A percentile compares a stretch with the other conserved stretches of the same genome.
These are phyloP conservation scores for Pammene aurita DNA, from an alignment of 2,888 invertebrate species.

Conservation along the genomic window DNA sequence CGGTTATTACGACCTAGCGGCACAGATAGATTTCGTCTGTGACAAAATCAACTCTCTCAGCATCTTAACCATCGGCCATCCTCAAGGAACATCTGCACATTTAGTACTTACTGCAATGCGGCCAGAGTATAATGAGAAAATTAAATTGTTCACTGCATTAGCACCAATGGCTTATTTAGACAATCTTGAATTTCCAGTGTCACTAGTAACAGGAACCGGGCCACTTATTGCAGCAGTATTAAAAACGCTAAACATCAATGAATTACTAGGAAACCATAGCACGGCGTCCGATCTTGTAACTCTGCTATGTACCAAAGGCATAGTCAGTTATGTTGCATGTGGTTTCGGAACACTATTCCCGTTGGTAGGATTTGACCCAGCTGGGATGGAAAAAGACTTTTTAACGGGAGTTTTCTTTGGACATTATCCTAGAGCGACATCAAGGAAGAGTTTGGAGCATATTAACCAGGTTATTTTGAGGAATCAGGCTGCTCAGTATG, in stretches of 20 bases:
- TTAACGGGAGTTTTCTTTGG: conserved; percentile 46
- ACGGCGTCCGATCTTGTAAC: conserved; percentile 2
- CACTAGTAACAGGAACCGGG: not conserved
- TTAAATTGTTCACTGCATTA: conserved; percentile 74
- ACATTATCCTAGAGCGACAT: conserved; percentile 53
- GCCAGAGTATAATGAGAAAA: conserved; percentile 84
- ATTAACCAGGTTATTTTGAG: conserved; percentile 46
- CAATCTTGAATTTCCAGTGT: conserved; percentile 48
- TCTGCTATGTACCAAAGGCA: conserved; percentile 45
- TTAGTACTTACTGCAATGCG: conserved; percentile 79
- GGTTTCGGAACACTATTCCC: conserved; percentile 64
- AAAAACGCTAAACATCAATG: not conserved
- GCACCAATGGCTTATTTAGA: conserved; percentile 22
- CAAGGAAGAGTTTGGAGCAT: conserved; percentile 51
- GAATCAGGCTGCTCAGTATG: conserved; percentile 46
- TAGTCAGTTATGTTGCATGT: conserved; percentile 47
- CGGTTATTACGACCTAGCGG: conserved; percentile 78
- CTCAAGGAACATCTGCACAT: conserved; percentile 85
- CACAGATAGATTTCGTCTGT: conserved; percentile 76
- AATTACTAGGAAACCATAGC: conserved; percentile 3
- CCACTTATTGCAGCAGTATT: not conserved
- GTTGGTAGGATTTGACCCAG: conserved; percentile 75
- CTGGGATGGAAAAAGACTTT: conserved; percentile 78
- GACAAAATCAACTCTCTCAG: conserved; percentile 75
- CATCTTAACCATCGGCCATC: conserved; percentile 87